Base-by-base conservation (phyloP, 2,797 vertebrate species). In the Corythornis leucogaster region DNA sequence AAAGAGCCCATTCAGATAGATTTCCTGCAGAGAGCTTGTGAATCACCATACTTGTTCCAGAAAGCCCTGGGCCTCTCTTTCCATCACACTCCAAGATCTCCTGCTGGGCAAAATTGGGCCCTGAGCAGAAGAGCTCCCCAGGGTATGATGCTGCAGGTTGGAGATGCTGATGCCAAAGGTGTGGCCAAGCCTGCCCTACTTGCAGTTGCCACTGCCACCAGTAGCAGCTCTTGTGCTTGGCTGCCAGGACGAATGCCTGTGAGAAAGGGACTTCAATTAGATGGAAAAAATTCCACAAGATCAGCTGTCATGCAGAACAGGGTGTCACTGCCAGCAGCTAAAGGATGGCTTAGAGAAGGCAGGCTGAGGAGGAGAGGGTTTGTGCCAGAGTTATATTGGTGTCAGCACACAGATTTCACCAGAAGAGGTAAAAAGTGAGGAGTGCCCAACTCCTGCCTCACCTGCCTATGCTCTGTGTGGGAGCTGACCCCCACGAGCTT, bases 171-270 rank as follows among this genome's bases (percentile, higher is more conserved):
- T 1, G 6, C 69, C 9, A 28, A 59, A 69, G n/a, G 28, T 42
- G 85, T 58, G 63, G 73, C 84, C 11, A 43, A 85, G 66, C 62
- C 83, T 89, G 88, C 75, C 92, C 93, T 92, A 70, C 42, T 94
- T 94, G 85, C 50, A 81, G 80, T 22, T 83, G 43, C 38, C 43
- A 24, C 61, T 83, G 43, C 38, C 43, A 24, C 61, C 1, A n/a
- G 1, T 6, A 6, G 68, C 30, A 6, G 79, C 38, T 88, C 53
- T 71, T 70, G 51, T 0, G 0, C 57, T 79, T 26, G 8, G 81
- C 82, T 83, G 43, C 58, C 11, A 63, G 87, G 40, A 83, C 55
- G 57, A 81, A 89, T 4, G 54, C 76, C 79, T 79, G 42, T 4
- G 4, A 50, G 42, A 84, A 87, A 42, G 11, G 21, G 69, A 63